Conservation (phyloP, 2,888 invertebrate species). For the Chrysomela aeneicollis region DNA sequence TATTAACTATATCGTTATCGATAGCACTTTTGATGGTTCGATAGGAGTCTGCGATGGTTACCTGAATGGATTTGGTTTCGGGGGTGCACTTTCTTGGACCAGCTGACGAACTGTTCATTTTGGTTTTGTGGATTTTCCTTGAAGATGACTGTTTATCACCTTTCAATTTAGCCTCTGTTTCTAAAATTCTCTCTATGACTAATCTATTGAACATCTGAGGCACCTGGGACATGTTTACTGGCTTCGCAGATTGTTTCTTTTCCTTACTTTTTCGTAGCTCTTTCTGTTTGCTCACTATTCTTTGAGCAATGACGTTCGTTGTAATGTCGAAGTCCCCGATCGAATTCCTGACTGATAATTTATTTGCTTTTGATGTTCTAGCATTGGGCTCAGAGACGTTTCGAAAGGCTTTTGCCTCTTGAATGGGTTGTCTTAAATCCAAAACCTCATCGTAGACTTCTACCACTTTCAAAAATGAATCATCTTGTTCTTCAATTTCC, state of each 20-base stretch:
- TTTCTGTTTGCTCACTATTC: slow-evolving; percentile 18
- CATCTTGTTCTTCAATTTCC: background rate
- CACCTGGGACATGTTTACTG: background rate
- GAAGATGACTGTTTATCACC: background rate
- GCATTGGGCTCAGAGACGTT: background rate
- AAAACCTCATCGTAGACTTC: background rate
- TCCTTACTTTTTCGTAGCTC: slow-evolving; percentile 12
- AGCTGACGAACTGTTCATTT: background rate
- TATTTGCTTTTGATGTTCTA: background rate
- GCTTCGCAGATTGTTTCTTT: background rate
- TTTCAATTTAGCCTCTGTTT: background rate
- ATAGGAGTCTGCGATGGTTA: background rate
- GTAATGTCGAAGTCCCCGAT: background rate
- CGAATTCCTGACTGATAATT: background rate
- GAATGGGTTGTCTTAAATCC: slow-evolving; percentile 6
- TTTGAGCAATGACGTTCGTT: slow-evolving; percentile 19
- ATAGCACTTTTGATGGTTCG: background rate
- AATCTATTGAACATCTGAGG: background rate
- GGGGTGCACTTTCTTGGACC: background rate
- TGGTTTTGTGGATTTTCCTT: background rate
- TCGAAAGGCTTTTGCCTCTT: background rate
- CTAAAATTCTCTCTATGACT: background rate
- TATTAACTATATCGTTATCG: background rate
- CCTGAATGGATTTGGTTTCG: background rate
- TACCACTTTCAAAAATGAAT: background rate